These are phyloP conservation scores for Incurvaria masculella DNA, from an alignment of 2,888 invertebrate species.

Conservation along the genomic window DNA sequence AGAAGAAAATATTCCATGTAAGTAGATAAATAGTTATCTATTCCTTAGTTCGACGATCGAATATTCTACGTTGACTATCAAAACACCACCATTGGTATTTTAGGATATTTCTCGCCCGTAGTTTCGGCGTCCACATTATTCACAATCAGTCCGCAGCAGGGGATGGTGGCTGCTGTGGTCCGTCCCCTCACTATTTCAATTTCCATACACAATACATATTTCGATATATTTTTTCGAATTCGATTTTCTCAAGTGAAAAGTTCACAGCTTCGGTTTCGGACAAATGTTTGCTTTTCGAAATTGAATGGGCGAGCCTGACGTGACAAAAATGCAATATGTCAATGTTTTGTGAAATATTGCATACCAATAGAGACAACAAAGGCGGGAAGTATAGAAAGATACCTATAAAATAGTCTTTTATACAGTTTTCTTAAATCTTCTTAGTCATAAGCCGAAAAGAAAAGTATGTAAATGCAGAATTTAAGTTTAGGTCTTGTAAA, in stretches of 20 bases:
- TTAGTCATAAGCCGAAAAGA: too few species aligned
- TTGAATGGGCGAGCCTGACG: slow-evolving; percentile 41
- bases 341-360: slow-evolving; percentile 21
- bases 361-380: slow-evolving; percentile 27
- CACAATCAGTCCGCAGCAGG: slow-evolving; percentile 19
- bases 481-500: too few species aligned
- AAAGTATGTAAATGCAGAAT: too few species aligned
- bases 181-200: slow-evolving; percentile 18
- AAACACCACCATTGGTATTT: too few species aligned
- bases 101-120: slow-evolving; percentile 37
- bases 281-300: slow-evolving; percentile 56
- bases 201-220: slow-evolving; percentile 45
- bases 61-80: too few species aligned
- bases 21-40: too few species aligned
- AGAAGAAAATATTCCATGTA: too few species aligned
- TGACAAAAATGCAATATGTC: slow-evolving; percentile 45
- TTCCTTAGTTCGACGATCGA: too few species aligned
- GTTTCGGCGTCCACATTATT: not conserved
- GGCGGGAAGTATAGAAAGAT: too few species aligned
- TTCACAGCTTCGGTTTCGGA: slow-evolving; percentile 24
- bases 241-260: slow-evolving; percentile 36
- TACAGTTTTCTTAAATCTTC: too few species aligned
- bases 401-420: too few species aligned
- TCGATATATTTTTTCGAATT: slow-evolving; percentile 48
- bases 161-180: slow-evolving; percentile 27